Evolutionary conservation across 2,888 invertebrate genomes (phyloP).

Genomic region (Xestia ashworthii): DNA sequence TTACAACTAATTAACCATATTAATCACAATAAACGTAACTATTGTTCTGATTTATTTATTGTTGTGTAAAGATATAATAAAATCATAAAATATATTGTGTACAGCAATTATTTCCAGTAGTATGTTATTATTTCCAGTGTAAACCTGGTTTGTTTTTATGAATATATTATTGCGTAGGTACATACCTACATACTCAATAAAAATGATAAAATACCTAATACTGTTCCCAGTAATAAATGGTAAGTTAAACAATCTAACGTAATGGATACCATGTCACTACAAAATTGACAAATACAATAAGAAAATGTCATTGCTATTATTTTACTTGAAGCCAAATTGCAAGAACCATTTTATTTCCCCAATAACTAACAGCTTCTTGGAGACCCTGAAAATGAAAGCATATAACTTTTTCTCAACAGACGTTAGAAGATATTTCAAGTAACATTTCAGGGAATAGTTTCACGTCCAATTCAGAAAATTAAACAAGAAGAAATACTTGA

Average conservation of each 20-base stretch:
- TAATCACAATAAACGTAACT: conserved; percentile 33
- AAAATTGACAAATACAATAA: not conserved
- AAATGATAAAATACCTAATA: not conserved
- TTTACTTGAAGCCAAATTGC: not conserved
- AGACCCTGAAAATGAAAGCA: too few relatives aligned
- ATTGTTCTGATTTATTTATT: conserved; percentile 50
- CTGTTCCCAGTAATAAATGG: not conserved
- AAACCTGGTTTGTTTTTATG: not conserved
- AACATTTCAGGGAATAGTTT: conserved; percentile 17
- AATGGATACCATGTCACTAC: not conserved
- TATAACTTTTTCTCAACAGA: not conserved
- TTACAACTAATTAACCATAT: conserved; percentile 51
- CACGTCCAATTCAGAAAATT: conserved; percentile 4
- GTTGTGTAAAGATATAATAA: conserved; percentile 26
- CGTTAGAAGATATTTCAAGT: not conserved
- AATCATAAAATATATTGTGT: conserved; percentile 27
- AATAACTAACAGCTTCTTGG: not conserved
- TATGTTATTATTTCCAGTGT: conserved; percentile 27
- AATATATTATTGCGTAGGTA: not conserved
- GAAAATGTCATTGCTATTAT: not conserved
- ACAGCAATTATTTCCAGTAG: conserved; percentile 25
- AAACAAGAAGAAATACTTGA: conserved; percentile 24
- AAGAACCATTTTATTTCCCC: not conserved
- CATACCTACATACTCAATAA: not conserved
- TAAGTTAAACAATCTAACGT: not conserved